Percentiles rank a stretch among this genome's conserved stretches.
These are phyloP conservation scores for Ceratina calcarata DNA, from an alignment of 1,140 invertebrate genomes.

Conservation along the genomic window DNA sequence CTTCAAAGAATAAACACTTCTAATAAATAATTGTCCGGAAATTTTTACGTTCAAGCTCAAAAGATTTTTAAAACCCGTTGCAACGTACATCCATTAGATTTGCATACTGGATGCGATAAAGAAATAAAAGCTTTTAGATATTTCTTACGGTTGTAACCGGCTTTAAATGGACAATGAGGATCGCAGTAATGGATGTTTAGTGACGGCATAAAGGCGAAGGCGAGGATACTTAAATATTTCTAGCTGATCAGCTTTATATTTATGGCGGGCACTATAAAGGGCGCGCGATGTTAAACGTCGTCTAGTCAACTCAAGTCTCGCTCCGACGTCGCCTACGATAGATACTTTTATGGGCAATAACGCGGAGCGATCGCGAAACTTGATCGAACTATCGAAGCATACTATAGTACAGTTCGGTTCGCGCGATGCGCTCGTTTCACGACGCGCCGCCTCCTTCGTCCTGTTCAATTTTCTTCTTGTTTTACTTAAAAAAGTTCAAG, in stretches of 20 bases:
- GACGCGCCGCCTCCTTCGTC: too few species aligned
- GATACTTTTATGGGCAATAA: constrained; percentile 32
- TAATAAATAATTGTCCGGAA: too few species aligned
- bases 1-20: too few species aligned
- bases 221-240: constrained; percentile 13
- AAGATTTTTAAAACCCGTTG: too few species aligned
- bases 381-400: constrained; percentile 23
- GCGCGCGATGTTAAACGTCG: constrained; percentile 15
- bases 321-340: neutral
- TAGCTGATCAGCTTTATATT: constrained; percentile 21
- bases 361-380: neutral
- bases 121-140: neutral
- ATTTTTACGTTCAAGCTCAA: too few species aligned
- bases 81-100: too few species aligned
- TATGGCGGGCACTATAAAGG: constrained; percentile 19
- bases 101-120: too few species aligned
- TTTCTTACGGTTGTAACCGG: neutral
- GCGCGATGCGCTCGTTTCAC: neutral
- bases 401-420: too few species aligned
- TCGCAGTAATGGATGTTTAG: neutral
- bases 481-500: neutral
- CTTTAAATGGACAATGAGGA: neutral
- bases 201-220: neutral
- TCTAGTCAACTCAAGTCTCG: constrained; percentile 13
- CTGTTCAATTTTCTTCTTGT: neutral